A percentile compares a stretch with the other conserved stretches of the same genome.
Conservation (phyloP, 2,888 invertebrate genomes). For the Heliconius sara region DNA sequence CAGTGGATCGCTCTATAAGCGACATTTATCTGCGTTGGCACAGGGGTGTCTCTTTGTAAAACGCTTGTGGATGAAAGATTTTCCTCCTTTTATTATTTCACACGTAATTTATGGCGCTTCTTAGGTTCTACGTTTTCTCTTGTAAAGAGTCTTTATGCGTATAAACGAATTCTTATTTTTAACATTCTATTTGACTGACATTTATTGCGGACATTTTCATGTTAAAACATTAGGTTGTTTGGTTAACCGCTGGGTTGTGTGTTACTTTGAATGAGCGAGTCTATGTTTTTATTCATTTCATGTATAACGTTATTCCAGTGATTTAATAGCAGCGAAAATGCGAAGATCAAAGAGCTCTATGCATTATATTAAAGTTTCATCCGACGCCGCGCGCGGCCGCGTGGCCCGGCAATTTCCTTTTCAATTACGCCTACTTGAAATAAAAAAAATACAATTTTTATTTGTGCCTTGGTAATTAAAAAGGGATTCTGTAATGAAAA, state of each 20-base stretch:
- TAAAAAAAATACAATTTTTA: constrained; percentile 81
- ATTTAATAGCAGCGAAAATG: constrained; percentile 75
- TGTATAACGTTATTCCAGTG: constrained; percentile 66
- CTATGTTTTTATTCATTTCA: constrained; percentile 45
- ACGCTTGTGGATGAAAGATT: constrained; percentile 76
- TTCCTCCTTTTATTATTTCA: constrained; percentile 77
- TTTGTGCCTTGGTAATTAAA: constrained; percentile 83
- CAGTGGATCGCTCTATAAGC: constrained; percentile 70
- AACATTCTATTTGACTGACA: constrained; percentile 36
- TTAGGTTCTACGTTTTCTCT: constrained; percentile 54
- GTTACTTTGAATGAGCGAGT: constrained; percentile 28
- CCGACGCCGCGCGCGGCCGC: constrained; percentile 69
- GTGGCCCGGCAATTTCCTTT: constrained; percentile 80
- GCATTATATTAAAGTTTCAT: constrained; percentile 84
- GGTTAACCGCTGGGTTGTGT: constrained; percentile 35
- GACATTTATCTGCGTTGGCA: constrained; percentile 71
- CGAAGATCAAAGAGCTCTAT: constrained; percentile 82
- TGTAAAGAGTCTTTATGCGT: constrained; percentile 42
- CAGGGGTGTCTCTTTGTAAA: constrained; percentile 72
- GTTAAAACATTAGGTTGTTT: constrained; percentile 16
- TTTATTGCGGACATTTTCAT: constrained; percentile 19
- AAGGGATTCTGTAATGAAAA: constrained; percentile 84
- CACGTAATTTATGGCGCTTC: constrained; percentile 77
- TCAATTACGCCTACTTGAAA: constrained; percentile 83
- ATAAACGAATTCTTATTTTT: constrained; percentile 54